Evolutionary conservation across 2,888 invertebrate species (phyloP).

Genomic region (Micoletzkya japonica): DNA sequence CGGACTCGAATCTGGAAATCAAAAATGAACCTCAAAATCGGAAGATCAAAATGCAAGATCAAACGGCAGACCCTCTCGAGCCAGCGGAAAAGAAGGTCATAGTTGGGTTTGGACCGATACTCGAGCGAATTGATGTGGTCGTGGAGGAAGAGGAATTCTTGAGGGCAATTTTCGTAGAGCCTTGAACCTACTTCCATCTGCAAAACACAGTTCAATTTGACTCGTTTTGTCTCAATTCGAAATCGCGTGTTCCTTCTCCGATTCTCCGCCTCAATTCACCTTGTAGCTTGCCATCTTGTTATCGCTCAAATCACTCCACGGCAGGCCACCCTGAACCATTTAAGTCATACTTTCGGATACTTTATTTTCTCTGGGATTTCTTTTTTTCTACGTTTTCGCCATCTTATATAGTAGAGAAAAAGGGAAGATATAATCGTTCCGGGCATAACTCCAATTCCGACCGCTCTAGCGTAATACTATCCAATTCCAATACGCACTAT

Average conservation of each 20-base stretch:
- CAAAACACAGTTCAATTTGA: not conserved
- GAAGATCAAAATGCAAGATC: not conserved
- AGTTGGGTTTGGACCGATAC: slow-evolving; percentile 14
- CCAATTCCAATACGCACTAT: too few species aligned
- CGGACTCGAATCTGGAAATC: not conserved
- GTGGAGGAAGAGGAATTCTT: slow-evolving; percentile 35
- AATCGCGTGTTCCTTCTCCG: too few species aligned
- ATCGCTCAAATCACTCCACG: slow-evolving; percentile 30
- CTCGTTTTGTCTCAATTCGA: too few species aligned
- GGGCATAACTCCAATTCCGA: too few species aligned
- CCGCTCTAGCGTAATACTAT: too few species aligned
- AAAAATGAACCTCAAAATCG: not conserved
- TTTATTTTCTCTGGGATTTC: too few species aligned
- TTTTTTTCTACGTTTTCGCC: too few species aligned
- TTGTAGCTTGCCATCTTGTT: slow-evolving; percentile 11
- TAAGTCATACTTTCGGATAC: not conserved
- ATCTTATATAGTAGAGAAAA: too few species aligned
- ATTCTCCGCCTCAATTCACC: not conserved
- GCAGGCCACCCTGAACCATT: slow-evolving; percentile 33
- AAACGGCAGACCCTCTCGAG: slow-evolving; percentile 15
- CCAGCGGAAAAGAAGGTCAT: slow-evolving; percentile 9
- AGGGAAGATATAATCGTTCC: too few species aligned
- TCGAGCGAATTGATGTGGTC: slow-evolving; percentile 36
- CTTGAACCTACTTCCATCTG: slow-evolving; percentile 30
- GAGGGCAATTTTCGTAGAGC: slow-evolving; percentile 39